Conservation (phyloP, 2,113 vertebrate species). For the Archocentrus centrarchus region DNA sequence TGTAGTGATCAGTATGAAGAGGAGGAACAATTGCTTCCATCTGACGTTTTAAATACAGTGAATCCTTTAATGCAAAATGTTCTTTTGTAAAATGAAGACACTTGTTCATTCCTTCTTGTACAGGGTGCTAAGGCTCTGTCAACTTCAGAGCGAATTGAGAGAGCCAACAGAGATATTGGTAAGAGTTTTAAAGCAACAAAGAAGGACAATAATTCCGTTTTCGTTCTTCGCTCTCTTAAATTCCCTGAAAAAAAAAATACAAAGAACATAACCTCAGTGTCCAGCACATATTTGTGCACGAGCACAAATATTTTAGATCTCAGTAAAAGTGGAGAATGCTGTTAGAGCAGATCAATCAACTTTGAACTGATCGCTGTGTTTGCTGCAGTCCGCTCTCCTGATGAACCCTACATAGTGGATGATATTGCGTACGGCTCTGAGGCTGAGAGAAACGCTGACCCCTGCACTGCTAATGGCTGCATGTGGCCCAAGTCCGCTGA, state of each 20-base stretch:
- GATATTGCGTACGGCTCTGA: slow-evolving; percentile 40
- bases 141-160: slow-evolving; percentile 30
- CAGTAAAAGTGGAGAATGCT: neutral
- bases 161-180: slow-evolving; percentile 44
- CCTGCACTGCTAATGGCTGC: slow-evolving; percentile 50
- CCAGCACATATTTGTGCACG: too few relatives aligned
- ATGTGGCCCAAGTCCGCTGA: slow-evolving; percentile 50
- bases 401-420: slow-evolving; percentile 45
- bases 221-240: neutral
- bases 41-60: neutral
- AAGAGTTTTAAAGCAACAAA: neutral
- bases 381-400: slow-evolving; percentile 22
- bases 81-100: neutral
- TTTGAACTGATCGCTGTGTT: neutral
- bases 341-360: neutral
- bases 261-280: neutral
- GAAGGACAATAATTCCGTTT: neutral
- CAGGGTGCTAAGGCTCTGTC: slow-evolving; percentile 11
- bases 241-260: neutral
- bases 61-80: neutral
- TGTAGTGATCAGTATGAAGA: neutral
- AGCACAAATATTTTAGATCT: neutral
- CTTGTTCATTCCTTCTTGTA: neutral
- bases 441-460: slow-evolving; percentile 60
- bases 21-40: neutral